Conservation (phyloP, 2,113 vertebrate species). For the Hypanus sabinus region DNA sequence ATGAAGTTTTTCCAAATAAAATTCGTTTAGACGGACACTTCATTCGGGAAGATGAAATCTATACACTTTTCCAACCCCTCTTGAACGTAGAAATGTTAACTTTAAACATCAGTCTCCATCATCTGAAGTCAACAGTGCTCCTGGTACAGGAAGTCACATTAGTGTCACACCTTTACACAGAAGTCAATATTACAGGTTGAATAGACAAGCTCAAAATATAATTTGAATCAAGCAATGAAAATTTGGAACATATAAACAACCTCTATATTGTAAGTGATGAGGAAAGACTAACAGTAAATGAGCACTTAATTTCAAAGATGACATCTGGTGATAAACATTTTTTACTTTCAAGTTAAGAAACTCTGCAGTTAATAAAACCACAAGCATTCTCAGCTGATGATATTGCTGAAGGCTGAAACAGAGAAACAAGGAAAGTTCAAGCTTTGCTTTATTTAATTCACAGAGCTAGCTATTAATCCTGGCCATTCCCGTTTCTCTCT, state of each 20-base stretch:
- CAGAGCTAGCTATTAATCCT: not conserved
- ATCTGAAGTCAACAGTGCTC: not conserved
- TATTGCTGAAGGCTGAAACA: not conserved
- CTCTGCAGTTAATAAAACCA: not conserved
- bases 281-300: not conserved
- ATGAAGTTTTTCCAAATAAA: not conserved
- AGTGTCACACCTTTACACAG: not conserved
- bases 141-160: not conserved
- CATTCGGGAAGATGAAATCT: too few relatives aligned
- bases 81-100: not conserved
- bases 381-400: not conserved
- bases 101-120: conserved; percentile 10
- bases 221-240: not conserved
- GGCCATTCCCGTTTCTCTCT: too few relatives aligned
- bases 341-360: not conserved
- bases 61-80: not conserved
- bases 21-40: not conserved
- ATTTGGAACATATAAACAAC: not conserved
- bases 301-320: not conserved
- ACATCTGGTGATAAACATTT: not conserved
- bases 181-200: not conserved
- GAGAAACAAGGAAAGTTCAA: not conserved
- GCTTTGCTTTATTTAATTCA: not conserved
- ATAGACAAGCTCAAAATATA: not conserved
- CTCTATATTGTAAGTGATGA: not conserved